phyloP scores from a whole-genome alignment of 2,888 invertebrate species.

The Ornithoptera priamus region DNA sequence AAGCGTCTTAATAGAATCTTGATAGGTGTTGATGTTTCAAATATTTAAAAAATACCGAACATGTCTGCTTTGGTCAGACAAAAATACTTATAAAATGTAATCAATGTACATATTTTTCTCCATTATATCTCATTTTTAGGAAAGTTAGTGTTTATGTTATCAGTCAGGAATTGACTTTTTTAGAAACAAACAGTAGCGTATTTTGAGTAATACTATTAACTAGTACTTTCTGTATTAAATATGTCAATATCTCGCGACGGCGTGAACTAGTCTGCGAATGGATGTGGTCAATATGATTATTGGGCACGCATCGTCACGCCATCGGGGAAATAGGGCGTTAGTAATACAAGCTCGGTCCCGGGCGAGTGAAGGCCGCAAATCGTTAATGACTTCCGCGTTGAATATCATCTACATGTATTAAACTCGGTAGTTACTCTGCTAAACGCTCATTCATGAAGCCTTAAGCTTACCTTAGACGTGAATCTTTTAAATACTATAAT shows the following conservation, averaged over 20 bases:
- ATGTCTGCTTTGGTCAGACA: not conserved
- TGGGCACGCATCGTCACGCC: slow-evolving; percentile 52
- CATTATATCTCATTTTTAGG: not conserved
- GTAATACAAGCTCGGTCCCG: slow-evolving; percentile 52
- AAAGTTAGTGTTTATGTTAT: not conserved
- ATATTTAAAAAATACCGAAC: not conserved
- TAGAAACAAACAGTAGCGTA: too few species aligned
- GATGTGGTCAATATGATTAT: slow-evolving; percentile 33
- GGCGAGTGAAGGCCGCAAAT: slow-evolving; percentile 60
- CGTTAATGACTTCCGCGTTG: slow-evolving; percentile 65
- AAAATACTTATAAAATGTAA: not conserved
- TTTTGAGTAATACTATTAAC: not conserved
- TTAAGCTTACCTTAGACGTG: not conserved
- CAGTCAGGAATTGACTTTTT: too few species aligned
- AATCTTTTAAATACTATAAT: not conserved
- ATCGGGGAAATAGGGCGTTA: slow-evolving; percentile 65
- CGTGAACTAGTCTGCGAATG: not conserved
- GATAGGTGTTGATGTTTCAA: not conserved
- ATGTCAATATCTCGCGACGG: not conserved
- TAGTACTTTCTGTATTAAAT: not conserved
- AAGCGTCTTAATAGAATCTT: too few species aligned
- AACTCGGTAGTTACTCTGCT: slow-evolving; percentile 35
- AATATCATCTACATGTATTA: slow-evolving; percentile 45
- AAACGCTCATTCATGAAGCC: slow-evolving; percentile 6
- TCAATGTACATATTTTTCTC: not conserved